These are phyloP conservation scores for Aplidium turbinatum DNA, from an alignment of 23 tunicate species.

Conservation along the genomic window DNA sequence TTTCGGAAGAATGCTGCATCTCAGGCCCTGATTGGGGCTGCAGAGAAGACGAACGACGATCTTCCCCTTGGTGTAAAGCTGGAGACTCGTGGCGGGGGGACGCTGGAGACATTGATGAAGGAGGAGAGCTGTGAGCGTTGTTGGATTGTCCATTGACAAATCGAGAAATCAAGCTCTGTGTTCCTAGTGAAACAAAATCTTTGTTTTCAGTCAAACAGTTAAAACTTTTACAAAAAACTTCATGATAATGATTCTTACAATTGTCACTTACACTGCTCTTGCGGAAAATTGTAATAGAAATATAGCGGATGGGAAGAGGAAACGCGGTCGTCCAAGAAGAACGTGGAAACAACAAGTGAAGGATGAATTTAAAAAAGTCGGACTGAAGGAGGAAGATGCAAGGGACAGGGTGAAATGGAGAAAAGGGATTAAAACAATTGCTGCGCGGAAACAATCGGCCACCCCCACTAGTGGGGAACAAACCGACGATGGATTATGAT, in stretches of 20 bases:
- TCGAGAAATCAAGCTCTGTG: conserved; percentile 46
- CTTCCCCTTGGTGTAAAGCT: conserved; percentile 11
- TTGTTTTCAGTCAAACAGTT: background rate
- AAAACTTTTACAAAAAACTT: background rate
- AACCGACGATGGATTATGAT: too few relatives aligned
- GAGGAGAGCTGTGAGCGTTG: conserved; percentile 27
- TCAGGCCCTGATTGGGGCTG: conserved; percentile 15
- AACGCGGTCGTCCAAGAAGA: too few relatives aligned
- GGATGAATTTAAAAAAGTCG: too few relatives aligned
- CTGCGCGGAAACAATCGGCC: too few relatives aligned
- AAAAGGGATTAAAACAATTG: too few relatives aligned
- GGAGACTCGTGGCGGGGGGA: conserved; percentile 46
- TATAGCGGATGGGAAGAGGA: too few relatives aligned
- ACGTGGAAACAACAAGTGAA: too few relatives aligned
- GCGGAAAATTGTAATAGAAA: too few relatives aligned
- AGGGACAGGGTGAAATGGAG: too few relatives aligned
- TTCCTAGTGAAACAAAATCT: conserved; percentile 10
- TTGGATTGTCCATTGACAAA: conserved; percentile 41
- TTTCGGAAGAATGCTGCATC: conserved; percentile 1
- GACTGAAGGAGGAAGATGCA: too few relatives aligned
- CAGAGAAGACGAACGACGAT: conserved; percentile 15
- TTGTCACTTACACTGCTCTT: too few relatives aligned
- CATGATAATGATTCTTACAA: background rate
- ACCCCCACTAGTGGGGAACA: too few relatives aligned
- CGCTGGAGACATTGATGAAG: conserved; percentile 49